These are phyloP conservation scores for Aurelia sp. DNA, from an alignment of 30 jellyfish, hydroid and myxozoan genomes.

Conservation along the genomic window DNA sequence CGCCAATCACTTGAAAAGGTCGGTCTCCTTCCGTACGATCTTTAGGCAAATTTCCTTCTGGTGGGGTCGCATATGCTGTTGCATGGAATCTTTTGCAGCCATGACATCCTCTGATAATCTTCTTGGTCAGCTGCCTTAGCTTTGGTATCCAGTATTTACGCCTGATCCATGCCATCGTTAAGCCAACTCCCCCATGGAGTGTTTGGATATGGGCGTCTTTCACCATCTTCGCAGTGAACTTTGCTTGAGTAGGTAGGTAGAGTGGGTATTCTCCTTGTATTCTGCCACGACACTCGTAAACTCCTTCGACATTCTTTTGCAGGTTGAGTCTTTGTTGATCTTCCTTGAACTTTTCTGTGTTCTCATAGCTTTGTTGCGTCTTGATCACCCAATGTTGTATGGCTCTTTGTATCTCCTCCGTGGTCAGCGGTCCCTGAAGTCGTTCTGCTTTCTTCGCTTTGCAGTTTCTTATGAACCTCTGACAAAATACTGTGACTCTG, in stretches of 20 bases:
- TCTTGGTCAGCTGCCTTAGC: slow-evolving; percentile 49
- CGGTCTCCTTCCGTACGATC: slow-evolving; percentile 45
- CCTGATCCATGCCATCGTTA: slow-evolving; percentile 8
- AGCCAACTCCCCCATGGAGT: slow-evolving; percentile 34
- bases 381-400: not conserved
- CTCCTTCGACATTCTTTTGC: not conserved
- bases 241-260: slow-evolving; percentile 20
- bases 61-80: slow-evolving; percentile 9
- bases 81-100: slow-evolving; percentile 53
- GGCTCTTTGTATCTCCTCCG: not conserved
- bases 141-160: slow-evolving; percentile 61
- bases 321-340: slow-evolving; percentile 19
- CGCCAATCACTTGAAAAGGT: slow-evolving; percentile 57
- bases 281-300: not conserved
- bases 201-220: not conserved
- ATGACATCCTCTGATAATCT: not conserved
- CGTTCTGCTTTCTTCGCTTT: too few species aligned
- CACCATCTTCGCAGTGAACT: not conserved
- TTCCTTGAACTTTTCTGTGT: slow-evolving; percentile 8
- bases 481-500: too few species aligned
- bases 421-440: not conserved
- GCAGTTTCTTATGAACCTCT: too few species aligned
- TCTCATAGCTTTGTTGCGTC: not conserved
- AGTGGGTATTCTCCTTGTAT: slow-evolving; percentile 26
- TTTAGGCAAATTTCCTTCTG: slow-evolving; percentile 24